Percentiles rank a stretch among this genome's conserved stretches.
Evolutionary conservation across 2,797 vertebrate genomes (phyloP).

Genomic region (Pipistrellus nathusii): DNA sequence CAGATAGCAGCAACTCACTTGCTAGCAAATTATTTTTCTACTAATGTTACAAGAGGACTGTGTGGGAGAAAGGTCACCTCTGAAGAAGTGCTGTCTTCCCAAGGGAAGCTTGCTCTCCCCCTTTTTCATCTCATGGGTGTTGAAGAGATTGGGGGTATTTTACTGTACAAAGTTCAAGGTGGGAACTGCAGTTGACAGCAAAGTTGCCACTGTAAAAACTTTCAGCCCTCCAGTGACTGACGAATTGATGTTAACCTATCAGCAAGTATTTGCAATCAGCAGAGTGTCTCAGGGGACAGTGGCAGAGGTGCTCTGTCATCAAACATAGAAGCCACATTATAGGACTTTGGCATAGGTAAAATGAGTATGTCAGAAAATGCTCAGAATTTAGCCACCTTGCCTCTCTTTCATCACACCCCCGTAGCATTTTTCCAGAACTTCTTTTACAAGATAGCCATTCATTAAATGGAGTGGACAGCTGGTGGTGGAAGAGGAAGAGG

Average conservation of each 20-base stretch:
- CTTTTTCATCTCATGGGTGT: neutral
- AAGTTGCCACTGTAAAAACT: neutral
- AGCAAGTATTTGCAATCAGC: neutral
- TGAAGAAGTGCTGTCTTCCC: neutral
- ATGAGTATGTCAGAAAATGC: neutral
- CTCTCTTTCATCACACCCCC: neutral
- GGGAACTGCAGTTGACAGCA: neutral
- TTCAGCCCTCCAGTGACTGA: neutral
- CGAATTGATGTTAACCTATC: neutral
- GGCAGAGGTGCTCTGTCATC: neutral
- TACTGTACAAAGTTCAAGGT: neutral
- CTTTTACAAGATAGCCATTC: neutral
- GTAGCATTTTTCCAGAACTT: neutral
- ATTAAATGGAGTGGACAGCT: neutral
- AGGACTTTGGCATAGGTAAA: neutral
- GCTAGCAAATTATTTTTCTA: neutral
- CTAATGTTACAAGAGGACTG: neutral
- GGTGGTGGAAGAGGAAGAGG: neutral
- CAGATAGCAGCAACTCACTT: neutral
- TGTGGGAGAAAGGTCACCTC: neutral
- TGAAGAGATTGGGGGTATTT: neutral
- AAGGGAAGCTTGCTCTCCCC: neutral
- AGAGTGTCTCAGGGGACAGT: neutral
- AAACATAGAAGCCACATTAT: neutral
- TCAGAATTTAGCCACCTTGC: neutral